Evolutionary conservation across 2,888 invertebrate genomes (phyloP).

Genomic region (Noctua fimbriata): DNA sequence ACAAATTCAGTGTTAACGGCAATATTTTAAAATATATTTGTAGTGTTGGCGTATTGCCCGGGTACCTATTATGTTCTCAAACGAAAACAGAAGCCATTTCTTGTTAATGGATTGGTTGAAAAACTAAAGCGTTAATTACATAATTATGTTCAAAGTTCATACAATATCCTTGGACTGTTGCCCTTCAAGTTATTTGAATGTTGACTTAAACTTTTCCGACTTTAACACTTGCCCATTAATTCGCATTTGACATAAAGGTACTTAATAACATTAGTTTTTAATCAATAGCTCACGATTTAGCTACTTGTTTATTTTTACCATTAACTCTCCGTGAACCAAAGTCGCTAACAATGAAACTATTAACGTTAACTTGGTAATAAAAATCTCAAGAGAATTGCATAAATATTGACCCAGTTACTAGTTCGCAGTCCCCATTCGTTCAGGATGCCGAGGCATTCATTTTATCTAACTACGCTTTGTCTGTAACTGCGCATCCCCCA

Average conservation of each 20-base stretch:
- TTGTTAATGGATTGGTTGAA: conserved; percentile 74
- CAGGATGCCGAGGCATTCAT: conserved; percentile 72
- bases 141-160: conserved; percentile 34
- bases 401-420: conserved; percentile 68
- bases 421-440: conserved; percentile 31
- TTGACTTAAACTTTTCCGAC: not conserved
- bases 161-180: conserved; percentile 7
- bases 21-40: conserved; percentile 76
- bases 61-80: conserved; percentile 74
- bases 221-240: conserved; percentile 6
- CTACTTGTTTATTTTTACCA: conserved; percentile 35
- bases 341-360: conserved; percentile 51
- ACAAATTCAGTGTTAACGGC: conserved; percentile 63
- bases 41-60: conserved; percentile 82
- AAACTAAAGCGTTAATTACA: conserved; percentile 60
- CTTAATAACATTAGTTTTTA: conserved; percentile 25
- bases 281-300: conserved; percentile 45
- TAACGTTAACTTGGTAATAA: conserved; percentile 56
- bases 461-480: conserved; percentile 66
- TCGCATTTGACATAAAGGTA: not conserved
- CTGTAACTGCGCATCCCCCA: conserved; percentile 53
- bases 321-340: conserved; percentile 37
- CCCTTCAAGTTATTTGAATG: conserved; percentile 9
- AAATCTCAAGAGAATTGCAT: conserved; percentile 51
- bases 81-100: conserved; percentile 74